These are phyloP conservation scores for Anguilla rostrata DNA, from an alignment of 2,113 vertebrate species.

Conservation along the genomic window DNA sequence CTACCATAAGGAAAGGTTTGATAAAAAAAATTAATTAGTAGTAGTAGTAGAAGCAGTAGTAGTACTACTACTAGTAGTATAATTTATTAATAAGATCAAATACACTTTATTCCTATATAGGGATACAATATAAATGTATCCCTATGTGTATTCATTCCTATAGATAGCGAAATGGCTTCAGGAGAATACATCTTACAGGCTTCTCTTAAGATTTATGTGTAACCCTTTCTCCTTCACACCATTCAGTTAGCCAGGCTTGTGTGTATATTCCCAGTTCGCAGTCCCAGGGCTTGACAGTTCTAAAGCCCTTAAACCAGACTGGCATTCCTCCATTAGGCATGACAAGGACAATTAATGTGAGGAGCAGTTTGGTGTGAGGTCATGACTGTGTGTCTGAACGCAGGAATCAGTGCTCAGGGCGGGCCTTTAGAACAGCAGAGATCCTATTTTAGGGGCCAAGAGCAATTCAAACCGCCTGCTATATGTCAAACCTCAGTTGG, in stretches of 20 bases:
- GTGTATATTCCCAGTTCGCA: conserved; percentile 7
- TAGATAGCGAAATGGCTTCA: too few species aligned
- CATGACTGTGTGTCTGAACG: neutral
- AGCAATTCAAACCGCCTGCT: conserved; percentile 57
- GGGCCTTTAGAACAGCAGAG: conserved; percentile 52
- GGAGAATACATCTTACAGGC: neutral
- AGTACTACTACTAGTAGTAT: too few species aligned
- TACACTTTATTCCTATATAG: too few species aligned
- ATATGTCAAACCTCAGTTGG: conserved; percentile 54
- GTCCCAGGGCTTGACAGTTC: neutral
- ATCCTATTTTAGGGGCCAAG: conserved; percentile 55
- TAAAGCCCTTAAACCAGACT: neutral
- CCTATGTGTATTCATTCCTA: too few species aligned
- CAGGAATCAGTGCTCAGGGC: neutral
- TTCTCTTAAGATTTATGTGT: conserved; percentile 4
- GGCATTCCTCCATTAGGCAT: neutral
- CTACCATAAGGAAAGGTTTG: too few species aligned
- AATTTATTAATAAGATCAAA: too few species aligned
- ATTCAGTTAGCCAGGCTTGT: conserved; percentile 1
- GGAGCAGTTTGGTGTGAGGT: neutral
- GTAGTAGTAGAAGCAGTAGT: too few species aligned
- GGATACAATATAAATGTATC: too few species aligned
- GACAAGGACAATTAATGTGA: conserved; percentile 22
- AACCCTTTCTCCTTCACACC: neutral
- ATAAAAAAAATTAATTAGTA: too few species aligned